Percentiles rank a stretch among this genome's conserved stretches.
phyloP scores from a whole-genome alignment of 1,140 invertebrate species.

The Drosophila ercepeae region DNA sequence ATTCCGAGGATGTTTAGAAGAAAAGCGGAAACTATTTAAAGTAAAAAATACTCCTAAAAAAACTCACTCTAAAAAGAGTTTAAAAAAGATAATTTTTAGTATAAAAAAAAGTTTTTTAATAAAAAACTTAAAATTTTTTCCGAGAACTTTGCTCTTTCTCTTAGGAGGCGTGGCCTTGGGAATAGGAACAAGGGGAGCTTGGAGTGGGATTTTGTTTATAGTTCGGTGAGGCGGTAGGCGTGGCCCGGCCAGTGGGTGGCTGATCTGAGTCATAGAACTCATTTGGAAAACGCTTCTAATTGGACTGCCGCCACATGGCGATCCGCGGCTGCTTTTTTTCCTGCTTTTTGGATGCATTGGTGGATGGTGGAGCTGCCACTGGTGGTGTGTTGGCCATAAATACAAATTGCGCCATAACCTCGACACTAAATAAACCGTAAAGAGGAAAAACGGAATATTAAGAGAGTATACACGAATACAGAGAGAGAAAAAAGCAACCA shows the following conservation, averaged over 20 bases:
- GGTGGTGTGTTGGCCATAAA: slow-evolving; percentile 58
- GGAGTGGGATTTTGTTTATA: slow-evolving; percentile 22
- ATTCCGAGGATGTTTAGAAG: too few relatives aligned
- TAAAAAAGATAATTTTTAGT: too few relatives aligned
- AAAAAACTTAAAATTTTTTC: too few relatives aligned
- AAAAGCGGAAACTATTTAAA: too few relatives aligned
- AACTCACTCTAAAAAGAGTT: too few relatives aligned
- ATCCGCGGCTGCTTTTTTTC: background rate
- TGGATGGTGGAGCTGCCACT: slow-evolving; percentile 10
- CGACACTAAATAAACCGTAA: slow-evolving; percentile 77
- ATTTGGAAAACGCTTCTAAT: slow-evolving; percentile 66
- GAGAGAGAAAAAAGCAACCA: background rate
- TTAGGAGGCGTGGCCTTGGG: slow-evolving; percentile 26
- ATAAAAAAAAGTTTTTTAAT: too few relatives aligned
- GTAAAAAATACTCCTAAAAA: too few relatives aligned
- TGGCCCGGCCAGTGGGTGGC: slow-evolving; percentile 13
- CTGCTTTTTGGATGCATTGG: background rate
- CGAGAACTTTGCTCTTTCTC: too few relatives aligned
- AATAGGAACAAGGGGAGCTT: too few relatives aligned
- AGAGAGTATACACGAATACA: background rate
- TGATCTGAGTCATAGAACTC: slow-evolving; percentile 41
- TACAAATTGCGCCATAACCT: slow-evolving; percentile 80
- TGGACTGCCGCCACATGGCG: slow-evolving; percentile 64
- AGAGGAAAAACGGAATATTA: slow-evolving; percentile 21
- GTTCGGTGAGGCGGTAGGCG: slow-evolving; percentile 18